phyloP scores from a whole-genome alignment of 2,113 vertebrate genomes.

The Fulica atra region DNA sequence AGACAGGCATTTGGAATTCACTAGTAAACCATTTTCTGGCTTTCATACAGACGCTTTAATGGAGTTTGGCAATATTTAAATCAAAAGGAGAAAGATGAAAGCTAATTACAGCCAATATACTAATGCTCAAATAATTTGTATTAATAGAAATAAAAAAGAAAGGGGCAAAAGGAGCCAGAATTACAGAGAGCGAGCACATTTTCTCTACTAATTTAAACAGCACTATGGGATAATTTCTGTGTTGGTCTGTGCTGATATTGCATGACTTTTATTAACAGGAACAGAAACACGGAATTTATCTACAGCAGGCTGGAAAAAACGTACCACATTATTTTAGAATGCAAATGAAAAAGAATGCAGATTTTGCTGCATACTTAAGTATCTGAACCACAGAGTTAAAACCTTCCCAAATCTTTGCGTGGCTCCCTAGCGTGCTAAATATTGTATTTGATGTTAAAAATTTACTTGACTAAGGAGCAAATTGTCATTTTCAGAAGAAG shows the following conservation, averaged over 20 bases:
- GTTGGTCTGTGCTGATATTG: not conserved
- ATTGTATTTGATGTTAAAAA: not conserved
- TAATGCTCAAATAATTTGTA: constrained; percentile 38
- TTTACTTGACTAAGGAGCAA: rapidly evolving
- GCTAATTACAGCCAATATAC: constrained; percentile 38
- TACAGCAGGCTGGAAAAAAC: not conserved
- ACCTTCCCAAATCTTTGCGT: not conserved
- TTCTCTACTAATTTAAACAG: constrained; percentile 11
- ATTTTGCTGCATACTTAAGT: not conserved
- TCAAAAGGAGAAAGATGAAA: constrained; percentile 31
- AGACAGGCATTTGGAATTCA: not conserved
- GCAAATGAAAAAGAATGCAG: not conserved
- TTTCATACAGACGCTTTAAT: not conserved
- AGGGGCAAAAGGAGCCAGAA: not conserved
- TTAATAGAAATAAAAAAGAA: constrained; percentile 38
- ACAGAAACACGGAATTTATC: not conserved
- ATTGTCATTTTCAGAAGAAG: not conserved
- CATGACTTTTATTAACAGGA: not conserved
- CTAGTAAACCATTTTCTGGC: constrained; percentile 18
- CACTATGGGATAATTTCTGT: not conserved
- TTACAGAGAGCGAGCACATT: not conserved
- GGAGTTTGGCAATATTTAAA: constrained; percentile 46
- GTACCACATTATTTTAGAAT: not conserved
- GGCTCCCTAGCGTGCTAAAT: not conserved
- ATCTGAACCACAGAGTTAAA: not conserved